Base-by-base conservation (phyloP, 1,140 invertebrate species). In the Ceratosolen fusciceps region DNA sequence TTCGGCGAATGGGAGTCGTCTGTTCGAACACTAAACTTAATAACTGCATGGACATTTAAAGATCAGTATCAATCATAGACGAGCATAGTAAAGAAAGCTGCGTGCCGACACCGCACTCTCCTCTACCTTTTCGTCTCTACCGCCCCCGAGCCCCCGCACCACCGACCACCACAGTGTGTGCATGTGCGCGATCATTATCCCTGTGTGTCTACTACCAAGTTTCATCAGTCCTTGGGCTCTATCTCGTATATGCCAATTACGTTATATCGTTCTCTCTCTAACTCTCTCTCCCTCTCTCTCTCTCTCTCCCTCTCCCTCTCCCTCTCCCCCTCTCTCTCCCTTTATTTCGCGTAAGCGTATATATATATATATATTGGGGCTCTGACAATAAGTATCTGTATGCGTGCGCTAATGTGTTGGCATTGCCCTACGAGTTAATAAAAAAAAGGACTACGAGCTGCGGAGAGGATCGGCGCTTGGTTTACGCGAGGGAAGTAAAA, bases 381-480 rank as follows among this genome's bases (percentile, higher is more conserved):
- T 9, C 31, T 2, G 4, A 24, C 14, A 24, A 16, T 2, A 43
- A 26, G 0, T 26, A 21, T 39, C 5, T 14, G 37, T 65, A 39
- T 24, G 10, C 29, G n/a, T 8, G 14, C 24, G 29, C 39, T 4
- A 26, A 43, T 47, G 26, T 37, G 60, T 65, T 65, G 31, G 37
- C 31, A 34, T 31, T 34, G 21, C 0, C 5, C 12, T 19, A 8
- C 1, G 14, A 5, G 29, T 2, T 3, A 52, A 9, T 58, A 26
- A 62, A 34, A 16, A 21, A 62, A 29, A 62, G 29, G n/a, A 58
- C 29, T 60, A 60, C 26, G 14, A 37, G 29, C 14, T 29, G 58
- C 26, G 58, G 19, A 26, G 37, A 31, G 54, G 52, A 54, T 74
- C 52, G 71, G 71, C 71, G 31, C 29, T 34, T 34, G 43, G 16